Conservation (phyloP, 53 echinoderm and acorn worm species). For the Crossaster papposus region DNA sequence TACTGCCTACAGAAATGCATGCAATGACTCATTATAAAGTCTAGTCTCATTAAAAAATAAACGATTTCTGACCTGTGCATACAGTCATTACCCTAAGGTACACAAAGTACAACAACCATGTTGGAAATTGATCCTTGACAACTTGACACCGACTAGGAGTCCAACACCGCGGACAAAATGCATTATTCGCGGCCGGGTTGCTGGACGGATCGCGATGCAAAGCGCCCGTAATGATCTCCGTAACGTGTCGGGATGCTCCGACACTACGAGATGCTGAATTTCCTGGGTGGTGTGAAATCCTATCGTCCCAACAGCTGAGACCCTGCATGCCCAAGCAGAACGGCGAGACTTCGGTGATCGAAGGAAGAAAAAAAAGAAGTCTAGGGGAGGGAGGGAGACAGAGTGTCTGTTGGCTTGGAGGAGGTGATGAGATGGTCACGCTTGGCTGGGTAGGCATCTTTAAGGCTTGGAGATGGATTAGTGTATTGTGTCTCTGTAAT, state of each 20-base stretch:
- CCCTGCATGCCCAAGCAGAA: conserved; percentile 27
- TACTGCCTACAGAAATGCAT: neutral
- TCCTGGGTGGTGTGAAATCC: conserved; percentile 43
- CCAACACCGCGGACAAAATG: conserved; percentile 7
- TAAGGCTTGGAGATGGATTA: conserved; percentile 33
- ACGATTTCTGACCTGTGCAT: neutral
- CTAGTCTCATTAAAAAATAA: too few relatives aligned
- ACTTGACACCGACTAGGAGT: neutral
- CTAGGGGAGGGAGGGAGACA: neutral
- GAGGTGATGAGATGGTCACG: conserved; percentile 35
- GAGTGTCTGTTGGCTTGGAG: conserved; percentile 1
- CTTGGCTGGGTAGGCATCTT: conserved; percentile 30
- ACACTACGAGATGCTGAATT: conserved; percentile 16
- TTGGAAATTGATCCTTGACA: neutral
- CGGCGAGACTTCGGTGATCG: neutral
- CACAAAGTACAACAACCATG: neutral
- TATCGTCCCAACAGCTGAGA: conserved; percentile 40
- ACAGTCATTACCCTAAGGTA: neutral
- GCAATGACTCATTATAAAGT: neutral
- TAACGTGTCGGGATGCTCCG: conserved; percentile 10
- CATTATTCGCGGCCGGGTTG: conserved; percentile 5
- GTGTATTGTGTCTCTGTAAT: conserved; percentile 48
- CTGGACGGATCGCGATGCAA: neutral
- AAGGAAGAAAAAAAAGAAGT: neutral
- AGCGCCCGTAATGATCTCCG: neutral